Base-by-base conservation (phyloP, 2,113 vertebrate species). In the Ictalurus furcatus region DNA sequence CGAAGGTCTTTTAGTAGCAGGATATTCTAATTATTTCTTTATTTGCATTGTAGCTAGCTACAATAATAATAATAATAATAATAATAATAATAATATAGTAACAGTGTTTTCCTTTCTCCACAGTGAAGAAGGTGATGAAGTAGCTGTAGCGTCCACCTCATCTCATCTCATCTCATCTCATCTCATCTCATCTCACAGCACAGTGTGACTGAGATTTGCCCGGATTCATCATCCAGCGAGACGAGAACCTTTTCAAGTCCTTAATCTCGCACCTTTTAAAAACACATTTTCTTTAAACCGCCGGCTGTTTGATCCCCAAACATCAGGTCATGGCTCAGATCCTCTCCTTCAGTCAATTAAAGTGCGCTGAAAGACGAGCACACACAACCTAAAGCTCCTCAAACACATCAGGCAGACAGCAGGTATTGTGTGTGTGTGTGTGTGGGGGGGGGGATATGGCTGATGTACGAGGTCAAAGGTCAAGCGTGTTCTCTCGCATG, bases 401-500 rank as follows among this genome's bases (percentile, higher is more conserved):
- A 65, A 61, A 84, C 71, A 87, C 81, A 78, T 65, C 44, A 17
- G 44, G 28, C 28, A 61, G 81, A 34, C 81, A 89, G 83, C 37
- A 58, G 87, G 61, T 48, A 48, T 48, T 7, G 44, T 48, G 44
- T 48, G 44, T 44, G 44, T 44, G 5, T 44, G 44, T 48, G 30
- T 37, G 25, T 37, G 16, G 56, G 76, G 58, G 48, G 63, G 30
- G 37, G 21, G 23, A 30, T 30, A 73, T 44, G 86, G 78, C 65
- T 86, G 56, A 48, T 67, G 52, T 74, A 48, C 6, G 28, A 82
- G 76, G 88, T 82, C 83, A 86, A 56, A 85, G 88, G 88, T 89
- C 87, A 89, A 91, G 85, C 23, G 84, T 28, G 13, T 40, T 88
- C 81, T 85, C 73, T 90, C 85, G 21, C 69, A 89, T 16, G 12